Evolutionary conservation across 2,888 invertebrate genomes (phyloP).

Genomic region (Bellardia bayeri): DNA sequence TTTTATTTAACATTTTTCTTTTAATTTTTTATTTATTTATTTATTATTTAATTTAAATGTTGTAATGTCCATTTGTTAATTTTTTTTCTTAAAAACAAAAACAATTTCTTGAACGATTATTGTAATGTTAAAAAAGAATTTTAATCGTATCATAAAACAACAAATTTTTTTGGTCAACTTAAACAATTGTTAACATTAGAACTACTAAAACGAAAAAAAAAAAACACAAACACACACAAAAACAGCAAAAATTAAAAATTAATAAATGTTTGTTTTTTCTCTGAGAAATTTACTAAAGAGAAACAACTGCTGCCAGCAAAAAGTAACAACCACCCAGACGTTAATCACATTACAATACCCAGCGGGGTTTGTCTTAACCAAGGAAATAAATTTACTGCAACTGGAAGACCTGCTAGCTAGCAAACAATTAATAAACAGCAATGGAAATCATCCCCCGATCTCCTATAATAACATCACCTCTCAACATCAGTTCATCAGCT

Average conservation of each 20-base stretch:
- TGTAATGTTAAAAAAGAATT: conserved; percentile 42
- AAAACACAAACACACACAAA: conserved; percentile 48
- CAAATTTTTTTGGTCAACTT: conserved; percentile 23
- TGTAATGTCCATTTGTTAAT: conserved; percentile 38
- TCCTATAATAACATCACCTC: not conserved
- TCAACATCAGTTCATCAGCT: conserved; percentile 2
- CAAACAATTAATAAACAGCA: too few relatives aligned
- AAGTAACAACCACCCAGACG: not conserved
- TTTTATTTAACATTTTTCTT: conserved; percentile 31
- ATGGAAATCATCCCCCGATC: not conserved
- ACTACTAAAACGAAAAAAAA: conserved; percentile 41
- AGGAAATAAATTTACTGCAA: too few relatives aligned
- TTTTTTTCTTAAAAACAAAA: conserved; percentile 29
- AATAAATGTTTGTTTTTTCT: conserved; percentile 72
- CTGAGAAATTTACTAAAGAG: conserved; percentile 67
- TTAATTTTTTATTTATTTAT: conserved; percentile 37
- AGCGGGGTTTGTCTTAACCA: too few relatives aligned
- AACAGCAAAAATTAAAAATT: conserved; percentile 57
- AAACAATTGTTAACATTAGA: conserved; percentile 48
- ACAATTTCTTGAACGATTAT: conserved; percentile 22
- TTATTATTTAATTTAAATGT: conserved; percentile 50
- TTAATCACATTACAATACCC: not conserved
- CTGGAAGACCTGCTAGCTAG: too few relatives aligned
- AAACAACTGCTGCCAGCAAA: conserved; percentile 26
- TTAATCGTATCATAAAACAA: conserved; percentile 18